Percentiles rank a stretch among this genome's conserved stretches.
Evolutionary conservation across 2,113 vertebrate species (phyloP).

Genomic region (Pipra filicauda): DNA sequence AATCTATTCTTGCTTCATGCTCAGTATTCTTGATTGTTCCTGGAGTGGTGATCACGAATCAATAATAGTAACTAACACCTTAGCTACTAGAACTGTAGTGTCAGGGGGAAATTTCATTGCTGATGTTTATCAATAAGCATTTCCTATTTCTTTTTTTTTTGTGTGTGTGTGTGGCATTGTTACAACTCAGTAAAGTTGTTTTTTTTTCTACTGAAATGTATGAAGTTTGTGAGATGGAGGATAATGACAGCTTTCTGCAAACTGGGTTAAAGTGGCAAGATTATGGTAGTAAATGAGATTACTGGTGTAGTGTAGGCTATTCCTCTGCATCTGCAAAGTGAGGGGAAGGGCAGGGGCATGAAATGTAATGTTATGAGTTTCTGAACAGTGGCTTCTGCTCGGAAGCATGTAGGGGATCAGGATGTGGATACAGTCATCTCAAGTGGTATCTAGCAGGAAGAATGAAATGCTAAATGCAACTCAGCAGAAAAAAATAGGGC

Average conservation of each 20-base stretch:
- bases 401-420: background rate
- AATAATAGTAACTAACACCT: background rate
- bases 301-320: background rate
- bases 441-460: background rate
- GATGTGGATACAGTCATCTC: background rate
- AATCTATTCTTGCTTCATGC: background rate
- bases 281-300: conserved; percentile 20
- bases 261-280: background rate
- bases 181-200: background rate
- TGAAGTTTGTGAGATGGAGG: background rate
- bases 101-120: background rate
- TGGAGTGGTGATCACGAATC: background rate
- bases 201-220: background rate
- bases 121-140: conserved; percentile 5
- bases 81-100: background rate
- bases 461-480: conserved; percentile 20
- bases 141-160: background rate
- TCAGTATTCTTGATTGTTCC: background rate
- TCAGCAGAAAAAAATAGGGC: background rate
- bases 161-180: background rate
- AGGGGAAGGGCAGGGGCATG: background rate
- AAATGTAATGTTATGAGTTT: background rate
- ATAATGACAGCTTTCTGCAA: background rate
- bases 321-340: conserved; percentile 11
- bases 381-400: conserved; percentile 5